A percentile compares a stretch with the other conserved stretches of the same genome.
Conservation (phyloP, 2,888 invertebrate species). For the Anoncus sp. region DNA sequence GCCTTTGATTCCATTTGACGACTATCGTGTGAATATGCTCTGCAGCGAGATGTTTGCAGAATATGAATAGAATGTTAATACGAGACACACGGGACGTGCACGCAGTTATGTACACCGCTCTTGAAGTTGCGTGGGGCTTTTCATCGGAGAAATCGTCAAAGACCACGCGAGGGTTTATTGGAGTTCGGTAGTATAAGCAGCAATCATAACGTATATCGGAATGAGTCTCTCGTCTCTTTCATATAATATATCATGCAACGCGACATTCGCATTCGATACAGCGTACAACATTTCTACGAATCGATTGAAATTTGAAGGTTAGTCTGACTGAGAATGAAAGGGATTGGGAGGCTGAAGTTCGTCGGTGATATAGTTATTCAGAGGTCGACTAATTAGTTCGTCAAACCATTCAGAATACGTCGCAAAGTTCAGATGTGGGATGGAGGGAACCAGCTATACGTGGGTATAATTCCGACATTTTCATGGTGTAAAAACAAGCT, state of each 20-base stretch:
- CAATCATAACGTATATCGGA: conserved; percentile 17
- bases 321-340: neutral
- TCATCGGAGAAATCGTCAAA: conserved; percentile 24
- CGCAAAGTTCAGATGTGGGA: neutral
- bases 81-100: neutral
- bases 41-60: conserved; percentile 17
- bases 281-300: neutral
- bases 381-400: conserved; percentile 56
- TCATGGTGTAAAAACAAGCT: neutral
- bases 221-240: neutral
- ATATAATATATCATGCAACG: neutral
- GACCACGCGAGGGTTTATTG: conserved; percentile 13
- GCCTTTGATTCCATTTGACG: conserved; percentile 44
- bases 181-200: neutral
- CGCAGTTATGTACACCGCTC: neutral
- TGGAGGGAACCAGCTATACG: neutral
- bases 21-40: conserved; percentile 12
- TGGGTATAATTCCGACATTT: neutral
- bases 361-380: conserved; percentile 31
- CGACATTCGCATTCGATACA: neutral
- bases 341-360: neutral
- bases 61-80: conserved; percentile 44
- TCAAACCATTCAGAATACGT: conserved; percentile 40
- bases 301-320: conserved; percentile 20
- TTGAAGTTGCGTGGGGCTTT: conserved; percentile 6